Evolutionary conservation across 2,888 invertebrate genomes (phyloP).

Genomic region (Trissolcus brochymenae): DNA sequence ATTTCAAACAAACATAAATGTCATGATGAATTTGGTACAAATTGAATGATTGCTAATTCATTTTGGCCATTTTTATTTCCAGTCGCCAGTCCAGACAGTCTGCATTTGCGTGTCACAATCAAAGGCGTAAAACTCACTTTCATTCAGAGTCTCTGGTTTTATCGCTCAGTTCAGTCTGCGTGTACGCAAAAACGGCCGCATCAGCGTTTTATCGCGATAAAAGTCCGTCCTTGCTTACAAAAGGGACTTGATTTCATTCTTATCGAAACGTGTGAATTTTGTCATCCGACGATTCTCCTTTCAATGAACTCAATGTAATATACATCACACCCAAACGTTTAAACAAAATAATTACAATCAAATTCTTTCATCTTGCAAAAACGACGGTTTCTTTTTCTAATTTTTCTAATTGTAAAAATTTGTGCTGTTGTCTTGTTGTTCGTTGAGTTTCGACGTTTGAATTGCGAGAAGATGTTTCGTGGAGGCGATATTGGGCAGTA

Average conservation of each 20-base stretch:
- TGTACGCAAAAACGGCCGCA: conserved; percentile 30
- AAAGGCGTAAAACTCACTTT: conserved; percentile 45
- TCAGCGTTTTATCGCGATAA: conserved; percentile 37
- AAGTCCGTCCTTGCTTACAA: conserved; percentile 34
- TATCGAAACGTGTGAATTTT: conserved; percentile 25
- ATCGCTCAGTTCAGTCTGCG: conserved; percentile 26
- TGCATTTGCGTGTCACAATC: conserved; percentile 34
- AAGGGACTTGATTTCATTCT: conserved; percentile 21
- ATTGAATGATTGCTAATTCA: no score
- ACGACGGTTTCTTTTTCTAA: no score
- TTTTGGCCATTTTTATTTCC: no score
- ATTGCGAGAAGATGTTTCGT: no score
- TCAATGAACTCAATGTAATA: conserved; percentile 9
- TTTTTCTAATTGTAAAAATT: no score
- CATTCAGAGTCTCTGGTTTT: conserved; percentile 46
- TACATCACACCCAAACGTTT: background rate
- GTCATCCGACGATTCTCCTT: conserved; percentile 17
- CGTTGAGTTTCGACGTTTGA: no score
- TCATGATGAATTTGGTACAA: no score
- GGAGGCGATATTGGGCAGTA: no score
- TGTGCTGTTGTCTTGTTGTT: no score
- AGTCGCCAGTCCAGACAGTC: no score
- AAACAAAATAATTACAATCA: background rate
- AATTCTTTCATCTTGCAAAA: no score
- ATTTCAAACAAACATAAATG: no score